Evolutionary conservation across 1,140 invertebrate genomes (phyloP).

Genomic region (Ruditapes philippinarum): DNA sequence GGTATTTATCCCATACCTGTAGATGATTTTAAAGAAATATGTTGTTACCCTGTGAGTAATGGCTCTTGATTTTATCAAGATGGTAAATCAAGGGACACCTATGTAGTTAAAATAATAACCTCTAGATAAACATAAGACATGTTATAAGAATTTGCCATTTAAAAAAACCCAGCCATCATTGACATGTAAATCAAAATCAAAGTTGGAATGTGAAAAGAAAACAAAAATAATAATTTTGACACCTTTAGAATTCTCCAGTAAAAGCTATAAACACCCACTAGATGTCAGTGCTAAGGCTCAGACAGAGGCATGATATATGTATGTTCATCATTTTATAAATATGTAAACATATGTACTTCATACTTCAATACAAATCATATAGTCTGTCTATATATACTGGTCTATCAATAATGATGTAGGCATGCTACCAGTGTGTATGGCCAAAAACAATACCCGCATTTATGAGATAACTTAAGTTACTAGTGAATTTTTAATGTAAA

Average conservation of each 20-base stretch:
- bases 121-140: no score
- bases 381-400: not conserved
- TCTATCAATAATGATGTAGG: conserved; percentile 14
- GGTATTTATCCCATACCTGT: no score
- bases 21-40: no score
- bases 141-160: no score
- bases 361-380: conserved; percentile 1
- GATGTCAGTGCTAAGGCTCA: not conserved
- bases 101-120: no score
- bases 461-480: conserved; percentile 36
- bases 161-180: no score
- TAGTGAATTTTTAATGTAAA: no score
- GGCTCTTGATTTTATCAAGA: no score
- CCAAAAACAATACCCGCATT: not conserved
- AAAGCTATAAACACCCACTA: not conserved
- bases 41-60: no score
- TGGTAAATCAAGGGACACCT: no score
- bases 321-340: not conserved
- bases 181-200: no score
- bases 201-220: not conserved
- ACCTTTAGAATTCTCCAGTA: not conserved
- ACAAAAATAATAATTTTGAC: not conserved
- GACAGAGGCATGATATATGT: not conserved
- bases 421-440: not conserved
- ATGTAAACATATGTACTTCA: conserved; percentile 23